A percentile compares a stretch with the other conserved stretches of the same genome.
These are phyloP conservation scores for Mizuhopecten yessoensis DNA, from an alignment of 1,140 invertebrate genomes.

Conservation along the genomic window DNA sequence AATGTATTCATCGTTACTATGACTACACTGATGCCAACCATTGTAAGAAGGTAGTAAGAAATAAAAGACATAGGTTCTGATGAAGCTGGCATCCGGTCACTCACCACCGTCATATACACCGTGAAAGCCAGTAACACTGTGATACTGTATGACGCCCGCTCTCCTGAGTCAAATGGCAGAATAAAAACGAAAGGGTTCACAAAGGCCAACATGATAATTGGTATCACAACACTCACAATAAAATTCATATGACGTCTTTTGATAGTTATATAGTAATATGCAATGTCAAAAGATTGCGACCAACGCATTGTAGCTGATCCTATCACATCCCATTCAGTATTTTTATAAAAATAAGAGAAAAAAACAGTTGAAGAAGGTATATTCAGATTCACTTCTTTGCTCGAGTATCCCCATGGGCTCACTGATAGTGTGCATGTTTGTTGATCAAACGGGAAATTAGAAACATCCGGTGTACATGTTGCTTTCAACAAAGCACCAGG, in stretches of 20 bases:
- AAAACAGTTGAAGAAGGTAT: neutral
- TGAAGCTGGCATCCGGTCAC: constrained; percentile 55
- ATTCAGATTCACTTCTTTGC: constrained; percentile 22
- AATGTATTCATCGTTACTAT: constrained; percentile 42
- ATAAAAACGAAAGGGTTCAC: constrained; percentile 59
- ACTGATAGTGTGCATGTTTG: constrained; percentile 42
- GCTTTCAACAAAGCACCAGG: constrained; percentile 5
- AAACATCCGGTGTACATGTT: constrained; percentile 42
- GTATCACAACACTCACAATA: constrained; percentile 58
- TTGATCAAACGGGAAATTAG: constrained; percentile 54
- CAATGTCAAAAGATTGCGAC: neutral
- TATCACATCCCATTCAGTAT: constrained; percentile 50
- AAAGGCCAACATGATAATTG: constrained; percentile 58
- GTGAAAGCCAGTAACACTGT: constrained; percentile 62
- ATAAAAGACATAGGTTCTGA: constrained; percentile 56
- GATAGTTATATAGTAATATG: constrained; percentile 8
- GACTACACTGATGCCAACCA: constrained; percentile 29
- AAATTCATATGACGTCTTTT: constrained; percentile 45
- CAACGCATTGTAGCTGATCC: neutral
- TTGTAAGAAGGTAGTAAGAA: constrained; percentile 42
- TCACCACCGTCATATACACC: constrained; percentile 61
- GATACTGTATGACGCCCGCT: constrained; percentile 59
- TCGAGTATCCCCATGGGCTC: neutral
- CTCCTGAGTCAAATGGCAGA: constrained; percentile 60
- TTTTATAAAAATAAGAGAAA: neutral